Base-by-base conservation (phyloP, 1,140 invertebrate genomes). In the Mizuhopecten yessoensis region DNA sequence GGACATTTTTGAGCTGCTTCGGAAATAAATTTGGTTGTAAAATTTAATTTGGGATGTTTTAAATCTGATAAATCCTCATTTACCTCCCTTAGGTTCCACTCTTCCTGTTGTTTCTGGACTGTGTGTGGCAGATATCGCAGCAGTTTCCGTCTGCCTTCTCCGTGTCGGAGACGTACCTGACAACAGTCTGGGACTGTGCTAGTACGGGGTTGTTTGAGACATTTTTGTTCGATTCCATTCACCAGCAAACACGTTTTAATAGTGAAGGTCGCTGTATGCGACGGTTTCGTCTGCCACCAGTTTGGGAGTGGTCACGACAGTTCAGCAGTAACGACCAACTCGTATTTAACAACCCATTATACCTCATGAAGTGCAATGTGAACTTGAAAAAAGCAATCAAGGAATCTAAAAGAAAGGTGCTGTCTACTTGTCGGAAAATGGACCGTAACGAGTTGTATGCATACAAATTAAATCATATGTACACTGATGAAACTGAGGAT, bases 81-180 rank as follows among this genome's bases (percentile, higher is more conserved):
- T 33, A 89, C 92, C 93, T 91, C 39, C 96, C 96, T 90, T 96
- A 98, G 97, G 98, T 98, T 92, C 98, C 99, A 0, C 96, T 99
- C 86, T 99, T 99, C 96, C 97, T 99, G 34, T 95, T 99, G 86
- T 99, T 98, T 96, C 97, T 99, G 92, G 99, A 99, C 96, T 99
- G 98, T 96, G 98, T 98, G 87, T 99, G 98, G 98, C 99, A 99
- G 97, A 96, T 99, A 42, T 96, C 98, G 90, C 97, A 98, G 94
- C 99, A 99, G 97, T 99, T 98, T 96, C 98, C 98, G 15, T 97
- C 97, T 0, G 97, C 98, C 89, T 99, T 99, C 96, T 98, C 99
- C 96, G 99, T 99, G 96, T 98, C 98, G 9, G 98, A 99, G 97
- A 98, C 98, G 0, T 99, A 99, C 96, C 97, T 99, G 86, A 98